Evolutionary conservation across 2,113 vertebrate genomes (phyloP).

Genomic region (Dipodomys stephensi): DNA sequence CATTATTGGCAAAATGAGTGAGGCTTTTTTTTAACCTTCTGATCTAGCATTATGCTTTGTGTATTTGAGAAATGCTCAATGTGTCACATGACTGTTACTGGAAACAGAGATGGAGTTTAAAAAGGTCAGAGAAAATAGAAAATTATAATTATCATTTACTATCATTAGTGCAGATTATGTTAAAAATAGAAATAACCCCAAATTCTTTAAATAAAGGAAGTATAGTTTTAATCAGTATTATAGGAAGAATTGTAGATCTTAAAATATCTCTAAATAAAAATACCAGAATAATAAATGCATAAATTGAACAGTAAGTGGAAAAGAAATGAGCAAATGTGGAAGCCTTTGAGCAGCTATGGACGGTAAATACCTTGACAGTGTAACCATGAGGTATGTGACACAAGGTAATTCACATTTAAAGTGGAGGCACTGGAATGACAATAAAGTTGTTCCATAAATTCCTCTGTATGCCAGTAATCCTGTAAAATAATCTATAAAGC

Average conservation of each 20-base stretch:
- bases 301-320: neutral
- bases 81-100: neutral
- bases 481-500: neutral
- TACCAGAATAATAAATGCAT: neutral
- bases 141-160: neutral
- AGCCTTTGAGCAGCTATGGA: neutral
- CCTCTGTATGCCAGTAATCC: neutral
- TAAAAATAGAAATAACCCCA: neutral
- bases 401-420: neutral
- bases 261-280: slow-evolving; percentile 3
- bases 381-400: neutral
- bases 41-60: too few species aligned
- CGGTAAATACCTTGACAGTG: neutral
- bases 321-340: neutral
- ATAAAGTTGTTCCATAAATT: neutral
- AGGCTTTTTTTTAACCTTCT: too few species aligned
- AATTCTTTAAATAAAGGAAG: neutral
- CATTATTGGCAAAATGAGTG: too few species aligned
- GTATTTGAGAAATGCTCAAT: too few species aligned
- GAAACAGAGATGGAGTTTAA: neutral
- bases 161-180: neutral
- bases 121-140: neutral
- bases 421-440: neutral
- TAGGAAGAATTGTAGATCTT: neutral
- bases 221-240: neutral